phyloP scores from a whole-genome alignment of 2,888 invertebrate genomes.

The Apodemia zela region DNA sequence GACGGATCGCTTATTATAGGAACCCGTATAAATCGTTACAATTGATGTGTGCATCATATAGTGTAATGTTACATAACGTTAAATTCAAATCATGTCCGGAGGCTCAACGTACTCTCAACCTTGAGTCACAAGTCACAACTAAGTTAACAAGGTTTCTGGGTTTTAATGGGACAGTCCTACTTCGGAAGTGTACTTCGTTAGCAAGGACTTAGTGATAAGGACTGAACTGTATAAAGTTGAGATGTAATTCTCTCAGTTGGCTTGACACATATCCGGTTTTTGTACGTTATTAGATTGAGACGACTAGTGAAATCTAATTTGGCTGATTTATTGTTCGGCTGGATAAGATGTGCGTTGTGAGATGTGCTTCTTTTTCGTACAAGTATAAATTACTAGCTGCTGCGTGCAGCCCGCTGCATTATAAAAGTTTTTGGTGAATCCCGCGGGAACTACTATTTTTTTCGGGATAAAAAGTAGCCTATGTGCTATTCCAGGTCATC shows the following conservation, averaged over 20 bases:
- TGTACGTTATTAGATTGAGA: not conserved
- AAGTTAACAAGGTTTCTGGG: constrained; percentile 7
- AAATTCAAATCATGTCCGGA: not conserved
- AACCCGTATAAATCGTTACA: constrained; percentile 13
- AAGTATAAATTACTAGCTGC: no score
- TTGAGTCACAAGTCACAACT: not conserved
- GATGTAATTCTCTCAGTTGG: not conserved
- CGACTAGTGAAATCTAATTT: no score
- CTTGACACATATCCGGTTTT: not conserved
- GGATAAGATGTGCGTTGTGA: no score
- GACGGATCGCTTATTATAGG: no score
- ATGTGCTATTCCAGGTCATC: no score
- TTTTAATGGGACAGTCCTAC: constrained; percentile 11
- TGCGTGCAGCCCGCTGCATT: no score
- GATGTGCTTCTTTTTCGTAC: no score
- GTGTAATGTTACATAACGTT: not conserved
- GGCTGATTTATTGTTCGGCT: no score
- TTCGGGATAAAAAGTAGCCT: no score
- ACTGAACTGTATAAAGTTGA: constrained; percentile 1
- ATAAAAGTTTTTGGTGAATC: no score
- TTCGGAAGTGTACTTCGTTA: constrained; percentile 12
- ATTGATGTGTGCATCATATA: not conserved
- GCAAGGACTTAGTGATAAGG: not conserved
- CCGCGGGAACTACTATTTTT: no score
- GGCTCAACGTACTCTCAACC: constrained; percentile 4